phyloP scores from a whole-genome alignment of 2,113 vertebrate genomes.

The Spermophilus dauricus region DNA sequence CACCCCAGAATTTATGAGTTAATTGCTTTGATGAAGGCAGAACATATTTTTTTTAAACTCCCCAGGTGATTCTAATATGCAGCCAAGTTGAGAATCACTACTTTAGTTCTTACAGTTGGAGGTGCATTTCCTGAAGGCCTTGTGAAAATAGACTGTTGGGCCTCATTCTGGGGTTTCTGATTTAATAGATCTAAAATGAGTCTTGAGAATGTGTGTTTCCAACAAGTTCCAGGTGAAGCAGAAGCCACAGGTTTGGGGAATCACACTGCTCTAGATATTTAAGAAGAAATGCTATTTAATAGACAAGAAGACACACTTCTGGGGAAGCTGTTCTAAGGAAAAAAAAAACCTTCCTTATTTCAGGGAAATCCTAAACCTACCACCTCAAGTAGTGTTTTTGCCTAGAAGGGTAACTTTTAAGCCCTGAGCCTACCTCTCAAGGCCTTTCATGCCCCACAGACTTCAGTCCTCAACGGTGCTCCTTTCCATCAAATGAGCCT shows the following conservation, averaged over 20 bases:
- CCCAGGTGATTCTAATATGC: background rate
- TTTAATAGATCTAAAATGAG: background rate
- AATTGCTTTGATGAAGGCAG: background rate
- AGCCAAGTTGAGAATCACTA: background rate
- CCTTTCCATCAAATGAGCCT: background rate
- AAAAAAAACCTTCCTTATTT: background rate
- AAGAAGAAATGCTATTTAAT: background rate
- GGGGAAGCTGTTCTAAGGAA: background rate
- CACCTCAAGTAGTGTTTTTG: background rate
- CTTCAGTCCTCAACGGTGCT: background rate
- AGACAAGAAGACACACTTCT: background rate
- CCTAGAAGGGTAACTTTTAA: background rate
- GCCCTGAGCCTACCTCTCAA: background rate
- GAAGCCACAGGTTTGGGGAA: background rate
- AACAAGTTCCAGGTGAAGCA: slow-evolving; percentile 2
- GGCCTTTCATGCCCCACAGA: background rate
- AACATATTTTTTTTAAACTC: background rate
- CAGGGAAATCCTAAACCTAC: background rate
- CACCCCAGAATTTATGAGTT: slow-evolving; percentile 12
- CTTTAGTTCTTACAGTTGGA: background rate
- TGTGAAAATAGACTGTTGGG: background rate
- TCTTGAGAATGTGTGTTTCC: background rate
- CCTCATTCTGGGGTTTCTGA: background rate
- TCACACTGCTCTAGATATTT: background rate
- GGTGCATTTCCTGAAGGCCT: background rate